Base-by-base conservation (phyloP, 2,797 vertebrate species). In the Clamator glandarius region DNA sequence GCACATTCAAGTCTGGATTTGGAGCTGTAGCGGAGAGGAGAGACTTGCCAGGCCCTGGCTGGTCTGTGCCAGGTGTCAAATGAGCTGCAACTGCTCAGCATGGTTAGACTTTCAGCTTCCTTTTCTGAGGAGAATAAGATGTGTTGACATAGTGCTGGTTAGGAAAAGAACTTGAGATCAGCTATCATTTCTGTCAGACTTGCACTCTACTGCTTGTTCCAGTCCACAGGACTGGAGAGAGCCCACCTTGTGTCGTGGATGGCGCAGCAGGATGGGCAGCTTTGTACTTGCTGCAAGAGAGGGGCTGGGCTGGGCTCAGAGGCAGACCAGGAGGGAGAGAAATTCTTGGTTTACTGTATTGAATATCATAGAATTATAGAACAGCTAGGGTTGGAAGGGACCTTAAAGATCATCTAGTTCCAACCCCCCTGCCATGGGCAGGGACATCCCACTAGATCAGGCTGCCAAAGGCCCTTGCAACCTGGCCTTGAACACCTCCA, bases 221-320 rank as follows among this genome's bases (percentile, higher is more conserved):
- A 14, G 29, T 35, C 15, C 24, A 6, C 10, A 10, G 63, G 35
- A 11, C 57, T 11, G 31, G 68, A 51, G 35, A 35, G 46, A 54
- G 26, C 51, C 36, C 19, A 31, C 31, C 23, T 59, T 0, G 0
- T 48, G 29, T 26, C 8, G 4, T 11, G 31, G 26, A 42, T 89
- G 55, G 16, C 0, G 1, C 1, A 1, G 35, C 41, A 39, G 50
- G 66, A 29, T 6, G 21, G 44, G 18, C 28, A 77, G 41, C 46
- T 46, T 50, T 68, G 61, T 35, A 35, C 26, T 68, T 0, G 0
- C 29, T 26, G 39, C 3, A 18, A 23, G 70, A 17, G 24, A n/a
- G n/a, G n/a, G n/a, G n/a, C 31, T n/a, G 54, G 62, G 8, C 35
- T 18, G 57, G 24, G 13, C 58, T 80, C 11, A 8, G 67, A 54